Conservation (phyloP, 53 echinoderm and acorn worm species). For the Apostichopus leukothele region DNA sequence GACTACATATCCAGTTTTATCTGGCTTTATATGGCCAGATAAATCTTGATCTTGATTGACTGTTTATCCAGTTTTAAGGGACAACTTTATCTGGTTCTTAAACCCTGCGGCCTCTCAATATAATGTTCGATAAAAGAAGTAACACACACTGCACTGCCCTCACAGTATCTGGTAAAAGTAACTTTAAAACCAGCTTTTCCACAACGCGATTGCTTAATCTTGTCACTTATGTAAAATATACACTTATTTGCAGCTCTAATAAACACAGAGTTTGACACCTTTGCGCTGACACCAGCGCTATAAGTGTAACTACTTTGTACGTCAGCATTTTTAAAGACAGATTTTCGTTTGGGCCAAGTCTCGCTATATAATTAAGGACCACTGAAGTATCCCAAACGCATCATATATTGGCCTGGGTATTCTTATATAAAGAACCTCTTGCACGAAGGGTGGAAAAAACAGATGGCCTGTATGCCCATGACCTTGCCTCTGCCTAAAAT, state of each 20-base stretch:
- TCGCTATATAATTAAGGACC: slow-evolving; percentile 1
- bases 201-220: slow-evolving; percentile 7
- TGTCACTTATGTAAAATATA: background rate
- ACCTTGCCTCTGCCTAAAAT: slow-evolving; percentile 12
- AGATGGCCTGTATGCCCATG: background rate
- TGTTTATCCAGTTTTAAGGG: background rate
- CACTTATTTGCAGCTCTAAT: background rate
- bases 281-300: slow-evolving; percentile 6
- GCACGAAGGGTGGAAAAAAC: slow-evolving; percentile 26
- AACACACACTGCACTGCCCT: background rate
- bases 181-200: slow-evolving; percentile 5
- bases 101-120: slow-evolving; percentile 18
- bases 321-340: background rate
- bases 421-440: slow-evolving; percentile 18
- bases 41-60: too few species aligned
- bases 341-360: background rate
- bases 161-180: background rate
- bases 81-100: slow-evolving; percentile 17
- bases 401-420: background rate
- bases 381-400: slow-evolving; percentile 17
- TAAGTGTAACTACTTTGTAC: background rate
- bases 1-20: too few species aligned
- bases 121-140: slow-evolving; percentile 1
- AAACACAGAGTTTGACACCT: slow-evolving; percentile 31
- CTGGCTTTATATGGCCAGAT: too few species aligned